Conservation (phyloP, 2,888 invertebrate species). For the Crematogaster levior region DNA sequence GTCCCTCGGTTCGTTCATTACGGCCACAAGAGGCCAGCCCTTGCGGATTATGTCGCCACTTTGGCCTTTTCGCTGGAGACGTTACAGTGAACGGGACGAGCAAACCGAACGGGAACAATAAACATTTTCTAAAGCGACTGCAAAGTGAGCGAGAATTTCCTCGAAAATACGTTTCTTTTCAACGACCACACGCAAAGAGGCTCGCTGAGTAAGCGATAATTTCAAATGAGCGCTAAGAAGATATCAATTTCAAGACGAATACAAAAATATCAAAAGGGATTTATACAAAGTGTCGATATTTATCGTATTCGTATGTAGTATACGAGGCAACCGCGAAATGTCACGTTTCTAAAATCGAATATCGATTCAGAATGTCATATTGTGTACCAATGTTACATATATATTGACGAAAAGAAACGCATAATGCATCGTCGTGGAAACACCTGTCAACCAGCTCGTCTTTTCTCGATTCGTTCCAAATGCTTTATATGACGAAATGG, state of each 20-base stretch:
- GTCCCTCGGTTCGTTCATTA: conserved; percentile 64
- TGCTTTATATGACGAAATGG: conserved; percentile 45
- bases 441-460: conserved; percentile 35
- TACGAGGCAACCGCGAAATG: not conserved
- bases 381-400: conserved; percentile 4
- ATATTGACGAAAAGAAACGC: not conserved
- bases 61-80: conserved; percentile 32
- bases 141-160: conserved; percentile 33
- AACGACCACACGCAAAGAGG: not conserved
- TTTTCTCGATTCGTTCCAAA: conserved; percentile 26
- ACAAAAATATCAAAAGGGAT: not conserved
- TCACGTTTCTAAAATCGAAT: conserved; percentile 30
- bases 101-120: conserved; percentile 48
- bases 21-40: conserved; percentile 63
- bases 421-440: conserved; percentile 42
- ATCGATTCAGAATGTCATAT: conserved; percentile 16
- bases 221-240: not conserved
- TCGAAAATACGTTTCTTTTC: conserved; percentile 11
- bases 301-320: not conserved
- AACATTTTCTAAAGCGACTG: conserved; percentile 46
- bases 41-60: conserved; percentile 65
- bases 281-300: not conserved
- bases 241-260: not conserved
- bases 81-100: conserved; percentile 35
- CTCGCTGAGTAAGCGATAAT: conserved; percentile 3